Evolutionary conservation across 2,888 invertebrate genomes (phyloP).

Genomic region (Plagiodera versicolora): DNA sequence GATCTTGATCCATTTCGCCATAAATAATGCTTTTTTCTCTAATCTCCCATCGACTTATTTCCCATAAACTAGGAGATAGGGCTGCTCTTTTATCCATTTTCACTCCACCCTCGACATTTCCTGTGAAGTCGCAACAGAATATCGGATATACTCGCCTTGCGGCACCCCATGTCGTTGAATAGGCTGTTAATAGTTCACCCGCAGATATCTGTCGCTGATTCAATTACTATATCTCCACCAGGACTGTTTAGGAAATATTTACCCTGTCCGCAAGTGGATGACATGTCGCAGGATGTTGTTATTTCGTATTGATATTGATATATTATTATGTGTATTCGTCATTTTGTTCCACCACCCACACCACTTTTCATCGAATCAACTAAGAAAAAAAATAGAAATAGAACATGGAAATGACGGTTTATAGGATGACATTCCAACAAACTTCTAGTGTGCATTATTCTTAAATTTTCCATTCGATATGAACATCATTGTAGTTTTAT

Average conservation of each 20-base stretch:
- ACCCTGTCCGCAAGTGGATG: constrained; percentile 22
- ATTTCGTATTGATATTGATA: constrained; percentile 9
- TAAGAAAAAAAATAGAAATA: too few relatives aligned
- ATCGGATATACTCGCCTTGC: constrained; percentile 12
- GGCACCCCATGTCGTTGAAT: constrained; percentile 34
- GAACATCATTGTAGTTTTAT: too few relatives aligned
- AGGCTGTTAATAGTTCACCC: constrained; percentile 41
- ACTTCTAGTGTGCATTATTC: too few relatives aligned
- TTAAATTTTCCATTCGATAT: too few relatives aligned
- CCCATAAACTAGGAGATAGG: neutral
- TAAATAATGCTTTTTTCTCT: neutral
- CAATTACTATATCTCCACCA: constrained; percentile 31
- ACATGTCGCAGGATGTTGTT: constrained; percentile 18
- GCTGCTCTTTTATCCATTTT: neutral
- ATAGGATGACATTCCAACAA: too few relatives aligned
- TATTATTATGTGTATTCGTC: neutral
- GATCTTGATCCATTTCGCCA: too few relatives aligned
- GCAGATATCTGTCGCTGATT: constrained; percentile 38
- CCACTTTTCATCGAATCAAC: too few relatives aligned
- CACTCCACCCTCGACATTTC: constrained; percentile 5
- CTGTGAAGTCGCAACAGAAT: constrained; percentile 20
- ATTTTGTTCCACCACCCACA: too few relatives aligned
- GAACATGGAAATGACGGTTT: too few relatives aligned
- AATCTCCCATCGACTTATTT: neutral
- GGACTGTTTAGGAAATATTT: constrained; percentile 27